A percentile compares a stretch with the other conserved stretches of the same genome.
phyloP scores from a whole-genome alignment of 1,140 invertebrate genomes.

The Drosophila leontia region DNA sequence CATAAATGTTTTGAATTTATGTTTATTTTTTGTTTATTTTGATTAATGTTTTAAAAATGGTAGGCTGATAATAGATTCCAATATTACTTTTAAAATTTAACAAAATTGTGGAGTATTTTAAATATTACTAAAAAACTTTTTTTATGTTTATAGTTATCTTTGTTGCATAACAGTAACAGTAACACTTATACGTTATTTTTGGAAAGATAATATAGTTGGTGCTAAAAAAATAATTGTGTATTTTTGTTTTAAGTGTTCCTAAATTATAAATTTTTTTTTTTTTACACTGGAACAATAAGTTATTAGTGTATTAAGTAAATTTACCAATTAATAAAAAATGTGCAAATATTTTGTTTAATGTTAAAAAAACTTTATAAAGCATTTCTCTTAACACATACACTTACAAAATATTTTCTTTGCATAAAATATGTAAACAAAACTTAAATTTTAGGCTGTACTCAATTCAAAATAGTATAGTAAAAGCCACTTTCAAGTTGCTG shows the following conservation, averaged over 20 bases:
- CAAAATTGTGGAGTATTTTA: background rate
- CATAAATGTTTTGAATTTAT: background rate
- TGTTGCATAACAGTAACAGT: background rate
- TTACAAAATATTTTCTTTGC: background rate
- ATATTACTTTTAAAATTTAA: background rate
- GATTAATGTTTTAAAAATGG: background rate
- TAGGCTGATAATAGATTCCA: background rate
- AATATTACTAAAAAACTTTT: background rate
- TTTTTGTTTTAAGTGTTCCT: too few species aligned
- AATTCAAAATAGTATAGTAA: background rate
- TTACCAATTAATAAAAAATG: background rate
- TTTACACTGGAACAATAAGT: background rate
- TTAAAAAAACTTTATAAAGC: too few species aligned
- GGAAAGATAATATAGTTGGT: background rate
- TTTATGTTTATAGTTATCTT: background rate
- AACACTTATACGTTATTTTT: background rate
- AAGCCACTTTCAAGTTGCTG: background rate
- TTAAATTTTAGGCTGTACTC: background rate
- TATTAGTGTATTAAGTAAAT: background rate
- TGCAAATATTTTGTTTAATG: too few species aligned
- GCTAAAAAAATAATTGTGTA: too few species aligned
- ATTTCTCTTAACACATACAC: too few species aligned
- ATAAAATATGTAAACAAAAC: background rate
- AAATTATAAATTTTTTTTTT: too few species aligned
- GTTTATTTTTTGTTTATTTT: background rate